phyloP scores from a whole-genome alignment of 2,113 vertebrate genomes.

The Psittacula cyanocephala region DNA sequence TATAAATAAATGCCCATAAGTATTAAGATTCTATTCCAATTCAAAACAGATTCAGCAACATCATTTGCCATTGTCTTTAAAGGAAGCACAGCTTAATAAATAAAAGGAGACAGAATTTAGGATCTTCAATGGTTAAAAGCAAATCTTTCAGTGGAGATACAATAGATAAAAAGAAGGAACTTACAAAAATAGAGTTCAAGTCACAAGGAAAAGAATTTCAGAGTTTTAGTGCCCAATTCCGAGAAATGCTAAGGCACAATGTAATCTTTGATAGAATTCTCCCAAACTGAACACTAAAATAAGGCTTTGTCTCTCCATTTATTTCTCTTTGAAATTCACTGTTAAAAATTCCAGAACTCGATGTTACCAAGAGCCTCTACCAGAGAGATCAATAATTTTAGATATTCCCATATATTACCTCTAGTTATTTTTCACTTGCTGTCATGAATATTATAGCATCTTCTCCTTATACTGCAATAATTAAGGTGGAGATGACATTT shows the following conservation, averaged over 20 bases:
- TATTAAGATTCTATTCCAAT: not conserved
- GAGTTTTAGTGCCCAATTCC: not conserved
- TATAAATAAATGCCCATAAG: not conserved
- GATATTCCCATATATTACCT: not conserved
- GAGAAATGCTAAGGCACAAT: not conserved
- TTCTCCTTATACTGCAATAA: constrained; percentile 30
- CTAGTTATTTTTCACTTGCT: constrained; percentile 38
- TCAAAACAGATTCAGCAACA: not conserved
- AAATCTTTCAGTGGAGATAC: not conserved
- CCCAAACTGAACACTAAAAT: not conserved
- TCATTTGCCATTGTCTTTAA: not conserved
- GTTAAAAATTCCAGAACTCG: constrained; percentile 7
- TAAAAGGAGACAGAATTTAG: not conserved
- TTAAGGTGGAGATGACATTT: constrained; percentile 53
- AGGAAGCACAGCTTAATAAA: not conserved
- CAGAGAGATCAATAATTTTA: not conserved
- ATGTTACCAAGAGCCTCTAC: not conserved
- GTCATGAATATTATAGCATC: constrained; percentile 29
- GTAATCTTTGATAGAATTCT: not conserved
- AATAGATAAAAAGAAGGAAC: not conserved
- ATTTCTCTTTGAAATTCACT: not conserved
- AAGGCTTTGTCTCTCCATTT: not conserved
- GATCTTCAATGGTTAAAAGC: not conserved
- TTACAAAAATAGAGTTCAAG: not conserved
- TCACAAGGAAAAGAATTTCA: not conserved